Conservation (phyloP, 2,888 invertebrate genomes). For the Sarcophaga carnaria region DNA sequence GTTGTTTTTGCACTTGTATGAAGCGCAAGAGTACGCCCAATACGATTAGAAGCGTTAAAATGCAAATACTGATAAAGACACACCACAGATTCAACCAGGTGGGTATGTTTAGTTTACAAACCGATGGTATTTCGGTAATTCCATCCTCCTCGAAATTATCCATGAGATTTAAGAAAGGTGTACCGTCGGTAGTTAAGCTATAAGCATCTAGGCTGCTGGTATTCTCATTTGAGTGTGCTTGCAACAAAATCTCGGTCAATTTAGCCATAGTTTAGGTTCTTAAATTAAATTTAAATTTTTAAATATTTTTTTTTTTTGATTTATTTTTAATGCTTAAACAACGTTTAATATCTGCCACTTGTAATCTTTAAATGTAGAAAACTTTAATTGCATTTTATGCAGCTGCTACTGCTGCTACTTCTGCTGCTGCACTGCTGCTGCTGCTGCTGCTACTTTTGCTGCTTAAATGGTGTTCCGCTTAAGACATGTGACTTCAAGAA, state of each 20-base stretch:
- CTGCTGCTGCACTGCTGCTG: neutral
- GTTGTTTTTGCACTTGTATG: conserved; percentile 57
- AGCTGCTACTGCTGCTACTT: too few species aligned
- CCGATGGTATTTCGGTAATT: conserved; percentile 30
- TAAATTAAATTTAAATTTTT: neutral
- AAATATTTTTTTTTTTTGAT: neutral
- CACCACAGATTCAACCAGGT: conserved; percentile 65
- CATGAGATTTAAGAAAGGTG: conserved; percentile 53
- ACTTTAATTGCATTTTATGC: conserved; percentile 47
- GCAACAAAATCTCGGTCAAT: neutral
- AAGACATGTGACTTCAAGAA: conserved; percentile 67
- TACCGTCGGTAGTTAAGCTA: neutral
- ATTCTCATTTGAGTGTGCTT: too few species aligned
- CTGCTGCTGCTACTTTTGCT: neutral
- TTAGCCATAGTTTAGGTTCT: neutral
- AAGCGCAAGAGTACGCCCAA: conserved; percentile 53
- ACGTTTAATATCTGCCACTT: conserved; percentile 65
- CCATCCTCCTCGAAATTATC: conserved; percentile 45
- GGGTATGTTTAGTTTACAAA: conserved; percentile 56
- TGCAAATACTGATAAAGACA: conserved; percentile 48
- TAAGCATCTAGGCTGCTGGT: too few species aligned
- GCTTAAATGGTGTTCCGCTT: too few species aligned
- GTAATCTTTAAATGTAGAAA: conserved; percentile 54
- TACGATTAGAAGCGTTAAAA: conserved; percentile 50
- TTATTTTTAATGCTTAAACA: conserved; percentile 17